A percentile compares a stretch with the other conserved stretches of the same genome.
These are phyloP conservation scores for Drosophila yooni DNA, from an alignment of 2,888 invertebrate genomes.

Conservation along the genomic window DNA sequence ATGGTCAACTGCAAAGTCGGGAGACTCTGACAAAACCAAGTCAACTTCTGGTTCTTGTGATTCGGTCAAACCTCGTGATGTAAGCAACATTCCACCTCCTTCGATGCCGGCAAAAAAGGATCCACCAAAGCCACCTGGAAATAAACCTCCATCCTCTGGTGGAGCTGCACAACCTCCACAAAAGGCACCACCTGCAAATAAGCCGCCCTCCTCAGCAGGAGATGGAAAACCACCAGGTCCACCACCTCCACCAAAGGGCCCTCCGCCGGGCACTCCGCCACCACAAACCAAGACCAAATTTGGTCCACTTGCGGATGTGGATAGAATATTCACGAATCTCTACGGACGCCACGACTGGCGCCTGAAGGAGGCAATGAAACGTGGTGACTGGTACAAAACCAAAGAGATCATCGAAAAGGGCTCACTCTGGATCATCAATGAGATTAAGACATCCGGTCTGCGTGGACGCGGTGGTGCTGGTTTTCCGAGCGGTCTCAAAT, in stretches of 20 bases:
- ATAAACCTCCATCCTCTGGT: neutral
- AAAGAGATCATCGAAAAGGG: constrained; percentile 98
- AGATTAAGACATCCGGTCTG: constrained; percentile 96
- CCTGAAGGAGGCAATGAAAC: constrained; percentile 93
- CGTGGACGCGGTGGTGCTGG: constrained; percentile 99
- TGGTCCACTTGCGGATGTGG: constrained; percentile 93
- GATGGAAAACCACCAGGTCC: constrained; percentile 11
- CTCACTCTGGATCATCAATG: constrained; percentile 97
- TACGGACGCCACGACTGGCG: constrained; percentile 99
- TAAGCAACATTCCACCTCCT: neutral
- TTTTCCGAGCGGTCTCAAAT: constrained; percentile 99
- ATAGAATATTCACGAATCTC: constrained; percentile 97
- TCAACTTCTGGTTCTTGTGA: neutral
- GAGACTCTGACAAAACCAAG: neutral
- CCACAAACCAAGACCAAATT: constrained; percentile 85
- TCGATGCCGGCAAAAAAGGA: neutral
- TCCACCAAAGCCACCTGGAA: constrained; percentile 74
- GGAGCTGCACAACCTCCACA: constrained; percentile 16
- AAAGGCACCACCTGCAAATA: constrained; percentile 75
- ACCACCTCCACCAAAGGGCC: constrained; percentile 48
- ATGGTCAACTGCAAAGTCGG: neutral
- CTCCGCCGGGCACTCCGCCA: constrained; percentile 86
- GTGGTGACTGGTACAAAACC: constrained; percentile 98
- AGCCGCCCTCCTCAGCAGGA: neutral
- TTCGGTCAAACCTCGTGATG: no score